These are phyloP conservation scores for Platypus cylindrus DNA, from an alignment of 2,888 invertebrate genomes.

Conservation along the genomic window DNA sequence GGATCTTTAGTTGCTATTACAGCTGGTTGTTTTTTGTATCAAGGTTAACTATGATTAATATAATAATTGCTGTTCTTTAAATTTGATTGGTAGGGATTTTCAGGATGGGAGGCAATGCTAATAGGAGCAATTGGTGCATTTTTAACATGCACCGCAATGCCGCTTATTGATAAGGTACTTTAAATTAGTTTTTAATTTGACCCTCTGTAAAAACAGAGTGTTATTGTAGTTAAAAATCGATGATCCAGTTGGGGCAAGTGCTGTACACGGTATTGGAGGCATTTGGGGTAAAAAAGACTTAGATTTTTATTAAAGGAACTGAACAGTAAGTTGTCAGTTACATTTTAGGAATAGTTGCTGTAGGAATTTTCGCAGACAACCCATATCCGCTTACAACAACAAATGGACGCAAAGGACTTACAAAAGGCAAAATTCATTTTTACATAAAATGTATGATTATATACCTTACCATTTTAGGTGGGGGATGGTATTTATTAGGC, in stretches of 20 bases:
- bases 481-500: slow-evolving; percentile 78
- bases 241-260: slow-evolving; percentile 83
- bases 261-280: slow-evolving; percentile 74
- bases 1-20: slow-evolving; percentile 82
- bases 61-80: neutral
- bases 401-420: slow-evolving; percentile 57
- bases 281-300: slow-evolving; percentile 46
- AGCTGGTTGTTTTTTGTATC: slow-evolving; percentile 76
- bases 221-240: slow-evolving; percentile 52
- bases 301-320: neutral
- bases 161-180: slow-evolving; percentile 54
- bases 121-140: slow-evolving; percentile 71
- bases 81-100: slow-evolving; percentile 9
- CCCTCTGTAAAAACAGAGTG: slow-evolving; percentile 2
- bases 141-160: slow-evolving; percentile 57
- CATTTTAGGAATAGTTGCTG: slow-evolving; percentile 70
- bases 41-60: slow-evolving; percentile 27
- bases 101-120: slow-evolving; percentile 72
- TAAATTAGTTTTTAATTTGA: neutral
- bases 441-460: neutral
- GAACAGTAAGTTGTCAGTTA: slow-evolving; percentile 3
- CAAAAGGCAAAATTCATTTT: slow-evolving; percentile 46
- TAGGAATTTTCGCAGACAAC: slow-evolving; percentile 79
- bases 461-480: slow-evolving; percentile 44
- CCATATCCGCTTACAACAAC: slow-evolving; percentile 73